phyloP scores from a whole-genome alignment of 2,888 invertebrate genomes.

The Acanthosepion pharaonis region DNA sequence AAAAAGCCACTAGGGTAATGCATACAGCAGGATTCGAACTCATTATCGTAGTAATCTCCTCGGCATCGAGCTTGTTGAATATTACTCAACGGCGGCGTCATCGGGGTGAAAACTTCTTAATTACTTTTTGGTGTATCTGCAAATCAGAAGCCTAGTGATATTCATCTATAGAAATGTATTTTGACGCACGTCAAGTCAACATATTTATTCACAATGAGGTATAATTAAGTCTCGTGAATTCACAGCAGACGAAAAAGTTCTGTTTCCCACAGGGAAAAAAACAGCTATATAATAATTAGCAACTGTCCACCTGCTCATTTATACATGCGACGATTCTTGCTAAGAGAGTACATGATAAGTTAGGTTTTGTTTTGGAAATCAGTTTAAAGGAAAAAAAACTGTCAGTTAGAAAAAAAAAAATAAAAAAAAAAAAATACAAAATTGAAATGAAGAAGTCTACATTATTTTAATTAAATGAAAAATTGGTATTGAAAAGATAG shows the following conservation, averaged over 20 bases:
- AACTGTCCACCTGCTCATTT: neutral
- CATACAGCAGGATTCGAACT: neutral
- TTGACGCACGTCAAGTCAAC: neutral
- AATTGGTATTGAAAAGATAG: no score
- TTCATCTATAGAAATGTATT: neutral
- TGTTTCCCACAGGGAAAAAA: neutral
- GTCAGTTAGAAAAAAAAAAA: no score
- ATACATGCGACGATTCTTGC: no score
- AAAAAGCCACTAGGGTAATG: neutral
- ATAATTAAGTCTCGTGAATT: neutral
- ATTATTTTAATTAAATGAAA: no score
- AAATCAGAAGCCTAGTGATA: neutral
- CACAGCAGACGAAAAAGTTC: constrained; percentile 1
- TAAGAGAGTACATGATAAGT: no score
- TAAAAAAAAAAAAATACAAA: no score
- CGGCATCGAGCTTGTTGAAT: neutral
- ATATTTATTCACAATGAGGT: neutral
- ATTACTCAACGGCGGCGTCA: neutral
- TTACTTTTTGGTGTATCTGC: neutral
- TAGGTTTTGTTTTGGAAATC: no score
- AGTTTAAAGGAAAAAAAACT: no score
- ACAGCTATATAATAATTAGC: neutral
- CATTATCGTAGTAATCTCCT: neutral
- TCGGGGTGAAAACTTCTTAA: neutral
- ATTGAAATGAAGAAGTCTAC: no score